These are phyloP conservation scores for Leptopilina clavipes DNA, from an alignment of 1,140 invertebrate genomes.

Conservation along the genomic window DNA sequence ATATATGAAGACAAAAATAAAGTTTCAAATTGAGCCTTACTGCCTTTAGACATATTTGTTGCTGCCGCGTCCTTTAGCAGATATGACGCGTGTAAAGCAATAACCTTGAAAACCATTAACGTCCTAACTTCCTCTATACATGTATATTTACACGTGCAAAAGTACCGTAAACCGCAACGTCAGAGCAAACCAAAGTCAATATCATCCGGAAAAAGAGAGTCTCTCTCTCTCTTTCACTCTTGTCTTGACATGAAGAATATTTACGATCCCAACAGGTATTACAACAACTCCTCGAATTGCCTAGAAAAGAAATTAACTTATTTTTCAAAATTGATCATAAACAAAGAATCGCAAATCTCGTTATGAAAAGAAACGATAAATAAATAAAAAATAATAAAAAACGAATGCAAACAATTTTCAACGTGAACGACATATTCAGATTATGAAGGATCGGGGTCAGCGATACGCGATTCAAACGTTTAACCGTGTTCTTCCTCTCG, in stretches of 20 bases:
- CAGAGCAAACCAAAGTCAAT: slow-evolving; percentile 19
- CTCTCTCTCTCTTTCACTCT: not conserved
- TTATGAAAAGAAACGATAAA: not conserved
- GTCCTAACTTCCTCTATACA: slow-evolving; percentile 2
- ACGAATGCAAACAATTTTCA: not conserved
- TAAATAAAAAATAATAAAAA: slow-evolving; percentile 11
- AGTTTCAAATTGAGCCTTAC: not conserved
- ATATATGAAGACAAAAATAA: not conserved
- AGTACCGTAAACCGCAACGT: slow-evolving; percentile 45
- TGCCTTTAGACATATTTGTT: not conserved
- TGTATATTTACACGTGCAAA: slow-evolving; percentile 45
- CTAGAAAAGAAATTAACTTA: slow-evolving; percentile 42
- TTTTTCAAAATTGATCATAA: slow-evolving; percentile 45
- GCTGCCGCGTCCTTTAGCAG: not conserved
- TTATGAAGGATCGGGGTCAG: slow-evolving; percentile 6
- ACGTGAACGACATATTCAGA: not conserved
- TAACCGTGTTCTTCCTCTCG: slow-evolving; percentile 22
- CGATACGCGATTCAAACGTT: slow-evolving; percentile 10
- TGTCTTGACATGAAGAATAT: not conserved
- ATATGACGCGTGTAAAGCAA: slow-evolving; percentile 13
- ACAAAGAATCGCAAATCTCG: slow-evolving; percentile 39
- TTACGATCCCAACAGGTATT: not conserved
- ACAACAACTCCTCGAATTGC: not conserved
- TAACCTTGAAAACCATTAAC: slow-evolving; percentile 32
- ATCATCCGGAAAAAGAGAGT: slow-evolving; percentile 16